phyloP scores from a whole-genome alignment of 1,140 invertebrate species.

The Planococcus citri region DNA sequence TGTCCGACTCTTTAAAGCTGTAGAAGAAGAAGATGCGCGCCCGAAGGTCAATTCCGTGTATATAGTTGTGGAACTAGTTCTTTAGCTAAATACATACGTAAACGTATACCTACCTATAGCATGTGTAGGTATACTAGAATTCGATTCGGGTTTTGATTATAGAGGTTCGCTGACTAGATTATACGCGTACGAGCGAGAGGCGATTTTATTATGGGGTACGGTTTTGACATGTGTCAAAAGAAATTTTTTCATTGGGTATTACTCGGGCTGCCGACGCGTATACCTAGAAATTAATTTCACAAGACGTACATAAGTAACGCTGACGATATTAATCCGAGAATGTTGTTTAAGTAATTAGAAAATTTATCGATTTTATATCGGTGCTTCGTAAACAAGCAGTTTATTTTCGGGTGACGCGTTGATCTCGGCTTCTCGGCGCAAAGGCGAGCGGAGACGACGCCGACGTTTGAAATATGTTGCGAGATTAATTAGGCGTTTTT shows the following conservation, averaged over 20 bases:
- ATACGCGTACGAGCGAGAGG: not conserved
- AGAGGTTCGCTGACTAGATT: not conserved
- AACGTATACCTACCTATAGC: too few relatives aligned
- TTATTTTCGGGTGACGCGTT: slow-evolving; percentile 6
- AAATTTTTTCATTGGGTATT: not conserved
- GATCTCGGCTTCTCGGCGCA: too few relatives aligned
- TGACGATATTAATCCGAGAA: not conserved
- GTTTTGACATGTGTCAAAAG: not conserved
- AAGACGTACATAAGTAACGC: not conserved
- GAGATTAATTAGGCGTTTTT: not conserved
- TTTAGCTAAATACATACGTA: not conserved
- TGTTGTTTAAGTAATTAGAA: not conserved
- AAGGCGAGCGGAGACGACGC: too few relatives aligned
- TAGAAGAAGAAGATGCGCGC: not conserved
- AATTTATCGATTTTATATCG: not conserved
- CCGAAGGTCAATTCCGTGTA: not conserved
- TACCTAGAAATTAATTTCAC: not conserved
- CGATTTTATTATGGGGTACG: slow-evolving; percentile 1
- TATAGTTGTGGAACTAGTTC: not conserved
- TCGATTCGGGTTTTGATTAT: not conserved
- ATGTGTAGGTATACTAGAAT: too few relatives aligned
- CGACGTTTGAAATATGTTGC: not conserved
- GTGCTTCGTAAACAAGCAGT: not conserved
- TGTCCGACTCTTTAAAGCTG: too few relatives aligned
- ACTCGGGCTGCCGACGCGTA: not conserved